phyloP scores from a whole-genome alignment of 2,113 vertebrate genomes.

The Oreochromis spilurus region DNA sequence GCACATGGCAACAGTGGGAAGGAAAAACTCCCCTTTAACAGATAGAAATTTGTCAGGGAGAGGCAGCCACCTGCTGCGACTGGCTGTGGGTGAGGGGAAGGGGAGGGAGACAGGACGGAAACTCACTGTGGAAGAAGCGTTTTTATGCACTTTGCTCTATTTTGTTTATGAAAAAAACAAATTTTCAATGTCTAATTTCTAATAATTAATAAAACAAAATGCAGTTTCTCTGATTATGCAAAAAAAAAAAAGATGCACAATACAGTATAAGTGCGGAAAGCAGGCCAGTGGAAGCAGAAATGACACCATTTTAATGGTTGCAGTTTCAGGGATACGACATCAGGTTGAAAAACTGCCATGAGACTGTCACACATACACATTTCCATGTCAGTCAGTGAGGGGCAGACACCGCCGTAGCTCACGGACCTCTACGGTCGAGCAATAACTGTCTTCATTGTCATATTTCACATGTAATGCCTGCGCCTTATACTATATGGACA shows the following conservation, averaged over 20 bases:
- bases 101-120: not conserved
- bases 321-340: not conserved
- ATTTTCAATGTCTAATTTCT: not conserved
- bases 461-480: not conserved
- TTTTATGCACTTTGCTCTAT: not conserved
- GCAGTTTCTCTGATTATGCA: not conserved
- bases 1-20: not conserved
- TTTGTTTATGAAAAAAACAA: fast-evolving
- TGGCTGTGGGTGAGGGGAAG: not conserved
- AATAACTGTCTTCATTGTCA: not conserved
- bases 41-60: not conserved
- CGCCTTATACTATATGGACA: not conserved
- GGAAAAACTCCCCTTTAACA: not conserved
- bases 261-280: not conserved
- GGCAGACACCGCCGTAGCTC: not conserved
- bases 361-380: not conserved
- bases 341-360: not conserved
- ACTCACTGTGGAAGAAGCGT: not conserved
- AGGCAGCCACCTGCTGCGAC: not conserved
- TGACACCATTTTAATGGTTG: not conserved
- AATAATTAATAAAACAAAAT: not conserved
- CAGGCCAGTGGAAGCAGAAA: not conserved
- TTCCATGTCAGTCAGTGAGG: not conserved
- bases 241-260: not conserved
- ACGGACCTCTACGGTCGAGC: not conserved